phyloP scores from a whole-genome alignment of 2,113 vertebrate genomes.

The Austrofundulus limnaeus region DNA sequence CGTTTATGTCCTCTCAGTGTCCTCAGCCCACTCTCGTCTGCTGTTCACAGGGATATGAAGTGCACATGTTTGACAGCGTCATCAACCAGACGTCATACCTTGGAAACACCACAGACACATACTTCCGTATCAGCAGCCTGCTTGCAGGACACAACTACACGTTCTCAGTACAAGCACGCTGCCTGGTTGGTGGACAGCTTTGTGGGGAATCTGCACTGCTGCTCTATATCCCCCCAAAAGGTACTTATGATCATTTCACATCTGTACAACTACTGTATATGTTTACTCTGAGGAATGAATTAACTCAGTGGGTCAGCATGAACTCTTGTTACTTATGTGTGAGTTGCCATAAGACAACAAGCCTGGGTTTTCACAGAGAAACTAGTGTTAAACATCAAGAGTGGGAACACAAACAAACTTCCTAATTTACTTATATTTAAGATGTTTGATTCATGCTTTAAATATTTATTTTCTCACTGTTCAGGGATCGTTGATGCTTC shows the following conservation, averaged over 20 bases:
- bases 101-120: conserved; percentile 94
- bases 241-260: conserved; percentile 54
- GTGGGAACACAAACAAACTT: too few species aligned
- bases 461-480: background rate
- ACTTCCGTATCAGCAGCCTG: conserved; percentile 90
- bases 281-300: too few species aligned
- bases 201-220: conserved; percentile 90
- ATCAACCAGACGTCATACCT: conserved; percentile 85
- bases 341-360: too few species aligned
- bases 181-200: conserved; percentile 87
- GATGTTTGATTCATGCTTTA: background rate
- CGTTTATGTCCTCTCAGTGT: background rate
- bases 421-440: background rate
- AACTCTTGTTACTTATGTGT: too few species aligned
- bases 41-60: conserved; percentile 87
- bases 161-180: conserved; percentile 89
- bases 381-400: background rate
- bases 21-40: background rate
- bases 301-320: too few species aligned
- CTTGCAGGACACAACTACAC: conserved; percentile 92
- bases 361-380: background rate
- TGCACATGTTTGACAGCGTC: conserved; percentile 88
- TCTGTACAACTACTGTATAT: too few species aligned
- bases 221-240: conserved; percentile 85
- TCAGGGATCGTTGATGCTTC: conserved; percentile 65